Percentiles rank a stretch among this genome's conserved stretches.
phyloP scores from a whole-genome alignment of 2,888 invertebrate species.

The Drosophila quinaria region DNA sequence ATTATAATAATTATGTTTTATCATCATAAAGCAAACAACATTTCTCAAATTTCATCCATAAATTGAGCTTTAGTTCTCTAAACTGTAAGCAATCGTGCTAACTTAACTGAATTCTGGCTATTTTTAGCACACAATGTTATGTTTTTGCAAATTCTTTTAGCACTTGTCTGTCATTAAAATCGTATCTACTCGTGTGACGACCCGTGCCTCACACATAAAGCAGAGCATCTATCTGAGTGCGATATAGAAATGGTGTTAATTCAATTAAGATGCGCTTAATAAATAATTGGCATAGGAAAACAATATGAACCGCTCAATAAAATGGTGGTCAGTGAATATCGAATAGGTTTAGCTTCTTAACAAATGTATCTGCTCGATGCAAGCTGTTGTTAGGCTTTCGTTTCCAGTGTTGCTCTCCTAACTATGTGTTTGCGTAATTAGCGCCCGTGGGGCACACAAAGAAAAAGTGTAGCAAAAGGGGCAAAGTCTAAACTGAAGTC shows the following conservation, averaged over 20 bases:
- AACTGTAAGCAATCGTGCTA: background rate
- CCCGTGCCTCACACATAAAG: slow-evolving; percentile 21
- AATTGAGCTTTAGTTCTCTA: background rate
- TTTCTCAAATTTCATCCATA: background rate
- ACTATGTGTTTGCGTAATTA: slow-evolving; percentile 74
- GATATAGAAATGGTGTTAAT: slow-evolving; percentile 67
- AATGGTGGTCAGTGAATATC: slow-evolving; percentile 28
- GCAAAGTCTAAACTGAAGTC: slow-evolving; percentile 25
- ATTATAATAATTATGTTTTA: background rate
- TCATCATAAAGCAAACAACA: background rate
- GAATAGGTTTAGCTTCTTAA: slow-evolving; percentile 8
- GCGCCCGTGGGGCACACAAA: slow-evolving; percentile 55
- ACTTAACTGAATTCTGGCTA: background rate
- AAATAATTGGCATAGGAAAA: slow-evolving; percentile 71
- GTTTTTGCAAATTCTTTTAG: slow-evolving; percentile 53
- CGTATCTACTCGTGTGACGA: background rate
- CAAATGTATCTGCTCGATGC: slow-evolving; percentile 30
- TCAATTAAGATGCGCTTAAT: slow-evolving; percentile 69
- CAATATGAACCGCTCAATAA: slow-evolving; percentile 67
- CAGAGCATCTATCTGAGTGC: slow-evolving; percentile 16
- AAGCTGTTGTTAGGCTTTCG: slow-evolving; percentile 41
- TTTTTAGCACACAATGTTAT: slow-evolving; percentile 6
- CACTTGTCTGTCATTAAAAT: slow-evolving; percentile 36
- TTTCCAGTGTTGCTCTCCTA: slow-evolving; percentile 34
- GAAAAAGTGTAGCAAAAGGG: slow-evolving; percentile 61